These are phyloP conservation scores for Neogale vison DNA, from an alignment of 2,113 vertebrate species.

Conservation along the genomic window DNA sequence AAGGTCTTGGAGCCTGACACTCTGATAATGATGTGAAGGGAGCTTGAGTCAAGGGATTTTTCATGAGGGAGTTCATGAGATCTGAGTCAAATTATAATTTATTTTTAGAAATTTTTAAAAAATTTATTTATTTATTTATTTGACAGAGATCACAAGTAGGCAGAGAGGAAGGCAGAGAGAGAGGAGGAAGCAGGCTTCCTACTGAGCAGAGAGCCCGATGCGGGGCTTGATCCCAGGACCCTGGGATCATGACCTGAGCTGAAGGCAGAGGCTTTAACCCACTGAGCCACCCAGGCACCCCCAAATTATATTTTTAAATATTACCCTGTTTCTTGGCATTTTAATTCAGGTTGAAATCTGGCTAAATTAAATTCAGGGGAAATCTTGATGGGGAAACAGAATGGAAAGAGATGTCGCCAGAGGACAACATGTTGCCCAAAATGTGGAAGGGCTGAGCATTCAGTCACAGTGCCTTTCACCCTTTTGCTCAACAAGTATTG, in stretches of 20 bases:
- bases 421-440: not conserved
- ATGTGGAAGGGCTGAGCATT: not conserved
- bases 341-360: conserved; percentile 47
- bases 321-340: not conserved
- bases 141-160: too few species aligned
- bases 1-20: not conserved
- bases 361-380: not conserved
- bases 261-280: too few species aligned
- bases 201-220: too few species aligned
- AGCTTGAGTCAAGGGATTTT: conserved; percentile 1
- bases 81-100: not conserved
- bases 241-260: too few species aligned
- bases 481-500: not conserved
- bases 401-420: conserved; percentile 1
- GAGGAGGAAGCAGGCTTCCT: too few species aligned
- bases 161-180: too few species aligned
- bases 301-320: not conserved
- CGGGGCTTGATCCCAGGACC: too few species aligned
- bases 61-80: not conserved
- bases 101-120: not conserved
- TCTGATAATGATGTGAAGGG: not conserved
- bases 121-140: too few species aligned
- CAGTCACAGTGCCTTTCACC: not conserved
- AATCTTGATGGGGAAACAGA: not conserved
- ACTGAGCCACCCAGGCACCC: too few species aligned